A percentile compares a stretch with the other conserved stretches of the same genome.
These are phyloP conservation scores for Mus minutoides DNA, from an alignment of 2,797 vertebrate species.

Conservation along the genomic window DNA sequence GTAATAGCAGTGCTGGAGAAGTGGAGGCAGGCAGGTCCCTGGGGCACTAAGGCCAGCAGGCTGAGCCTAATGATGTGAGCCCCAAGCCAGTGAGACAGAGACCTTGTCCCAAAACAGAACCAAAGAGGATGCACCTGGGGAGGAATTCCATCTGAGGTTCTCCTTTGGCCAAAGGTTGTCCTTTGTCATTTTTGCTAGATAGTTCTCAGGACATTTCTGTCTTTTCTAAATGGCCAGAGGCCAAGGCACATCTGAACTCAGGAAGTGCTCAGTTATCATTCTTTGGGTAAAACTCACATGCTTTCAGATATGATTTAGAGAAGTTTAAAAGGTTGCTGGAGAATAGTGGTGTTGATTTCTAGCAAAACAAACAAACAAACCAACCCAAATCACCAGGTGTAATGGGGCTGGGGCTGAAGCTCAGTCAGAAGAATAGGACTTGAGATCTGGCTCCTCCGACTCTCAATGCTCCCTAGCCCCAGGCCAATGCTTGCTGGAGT, in stretches of 20 bases:
- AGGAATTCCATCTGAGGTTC: background rate
- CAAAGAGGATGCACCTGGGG: background rate
- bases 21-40: background rate
- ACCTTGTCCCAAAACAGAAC: background rate
- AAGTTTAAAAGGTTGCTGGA: background rate
- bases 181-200: background rate
- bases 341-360: background rate
- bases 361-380: background rate
- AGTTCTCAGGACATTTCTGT: background rate
- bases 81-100: background rate
- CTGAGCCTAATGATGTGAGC: background rate
- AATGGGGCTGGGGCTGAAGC: background rate
- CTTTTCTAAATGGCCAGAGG: constrained; percentile 28
- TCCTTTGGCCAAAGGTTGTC: background rate
- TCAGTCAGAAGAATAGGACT: background rate
- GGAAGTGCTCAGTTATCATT: constrained; percentile 8
- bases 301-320: constrained; percentile 42
- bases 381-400: background rate
- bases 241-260: constrained; percentile 30
- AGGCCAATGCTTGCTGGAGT: constrained; percentile 2
- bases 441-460: background rate
- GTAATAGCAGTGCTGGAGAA: background rate
- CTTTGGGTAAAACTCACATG: background rate
- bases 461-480: background rate
- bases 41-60: background rate